A percentile compares a stretch with the other conserved stretches of the same genome.
Evolutionary conservation across 2,113 vertebrate species (phyloP).

Genomic region (Porphyrio hochstetteri): DNA sequence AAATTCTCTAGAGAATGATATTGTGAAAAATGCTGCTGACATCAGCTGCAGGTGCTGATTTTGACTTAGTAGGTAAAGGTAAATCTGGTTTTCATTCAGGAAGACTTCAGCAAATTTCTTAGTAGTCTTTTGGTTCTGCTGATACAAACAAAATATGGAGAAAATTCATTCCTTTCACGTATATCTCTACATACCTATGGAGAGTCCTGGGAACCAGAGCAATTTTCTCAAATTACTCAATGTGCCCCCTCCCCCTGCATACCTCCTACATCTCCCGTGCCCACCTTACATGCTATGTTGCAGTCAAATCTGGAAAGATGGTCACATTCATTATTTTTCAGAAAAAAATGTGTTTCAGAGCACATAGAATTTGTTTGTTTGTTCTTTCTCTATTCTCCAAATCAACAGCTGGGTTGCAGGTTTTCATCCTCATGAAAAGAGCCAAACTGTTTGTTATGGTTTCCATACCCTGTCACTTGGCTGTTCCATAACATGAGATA

Average conservation of each 20-base stretch:
- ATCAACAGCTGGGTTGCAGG: background rate
- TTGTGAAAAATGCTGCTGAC: conserved; percentile 10
- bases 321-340: background rate
- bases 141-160: background rate
- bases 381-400: background rate
- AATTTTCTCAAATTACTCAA: background rate
- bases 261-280: background rate
- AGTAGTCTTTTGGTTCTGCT: background rate
- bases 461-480: background rate
- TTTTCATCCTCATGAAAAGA: background rate
- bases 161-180: background rate
- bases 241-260: background rate
- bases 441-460: background rate
- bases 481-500: background rate
- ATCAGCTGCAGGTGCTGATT: conserved; percentile 41
- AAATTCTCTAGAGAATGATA: conserved; percentile 29
- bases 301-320: background rate
- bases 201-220: background rate
- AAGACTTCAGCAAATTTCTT: background rate
- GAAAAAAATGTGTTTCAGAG: background rate
- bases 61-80: background rate
- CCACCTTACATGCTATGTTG: background rate
- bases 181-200: rapidly evolving
- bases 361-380: background rate
- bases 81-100: background rate